These are phyloP conservation scores for Callipepla squamata DNA, from an alignment of 2,113 vertebrate genomes.

Conservation along the genomic window DNA sequence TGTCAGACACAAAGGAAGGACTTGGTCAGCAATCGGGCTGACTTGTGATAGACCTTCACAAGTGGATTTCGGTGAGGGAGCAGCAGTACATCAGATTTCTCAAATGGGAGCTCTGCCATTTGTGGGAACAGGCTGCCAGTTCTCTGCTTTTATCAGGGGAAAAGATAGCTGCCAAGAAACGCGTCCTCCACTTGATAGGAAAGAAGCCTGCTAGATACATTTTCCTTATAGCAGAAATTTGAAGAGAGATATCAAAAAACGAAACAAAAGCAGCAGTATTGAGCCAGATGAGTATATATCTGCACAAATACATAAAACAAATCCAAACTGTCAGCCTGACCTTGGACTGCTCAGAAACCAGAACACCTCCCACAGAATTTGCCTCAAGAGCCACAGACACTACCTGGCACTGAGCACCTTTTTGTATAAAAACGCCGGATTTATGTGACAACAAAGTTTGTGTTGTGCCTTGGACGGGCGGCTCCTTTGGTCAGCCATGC, in stretches of 20 bases:
- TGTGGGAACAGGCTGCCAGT: constrained; percentile 8
- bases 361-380: background rate
- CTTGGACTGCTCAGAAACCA: background rate
- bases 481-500: background rate
- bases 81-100: background rate
- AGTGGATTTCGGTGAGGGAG: background rate
- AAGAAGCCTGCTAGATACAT: background rate
- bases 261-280: background rate
- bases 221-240: background rate
- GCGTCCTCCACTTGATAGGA: background rate
- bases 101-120: constrained; percentile 11
- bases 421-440: background rate
- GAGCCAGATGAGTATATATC: background rate
- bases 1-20: background rate
- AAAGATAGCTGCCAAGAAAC: constrained; percentile 22
- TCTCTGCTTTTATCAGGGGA: background rate
- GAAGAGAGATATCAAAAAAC: background rate
- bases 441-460: background rate
- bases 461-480: background rate
- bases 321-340: background rate
- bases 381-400: background rate
- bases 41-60: background rate
- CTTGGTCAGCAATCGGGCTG: background rate
- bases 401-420: background rate
- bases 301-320: background rate